Base-by-base conservation (phyloP, 2,113 vertebrate genomes). In the Gorsachius goisagi region DNA sequence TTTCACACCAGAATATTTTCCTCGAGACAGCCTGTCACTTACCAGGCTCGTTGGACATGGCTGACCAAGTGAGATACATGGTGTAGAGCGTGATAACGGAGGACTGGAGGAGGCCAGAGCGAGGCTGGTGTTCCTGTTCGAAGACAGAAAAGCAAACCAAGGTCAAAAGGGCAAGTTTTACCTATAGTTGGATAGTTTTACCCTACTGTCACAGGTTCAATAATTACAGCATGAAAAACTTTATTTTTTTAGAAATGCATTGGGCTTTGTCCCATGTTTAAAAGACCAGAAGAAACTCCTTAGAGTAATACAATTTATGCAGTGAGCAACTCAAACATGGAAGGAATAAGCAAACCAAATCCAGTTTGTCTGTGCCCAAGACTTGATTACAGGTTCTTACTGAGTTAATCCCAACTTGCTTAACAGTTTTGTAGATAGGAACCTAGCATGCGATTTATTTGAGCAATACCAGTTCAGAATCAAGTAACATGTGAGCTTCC, bases 51-150 rank as follows among this genome's bases (percentile, higher is more conserved):
- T 99, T 99, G 84, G 98, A 98, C 98, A 99, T 99, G 85, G 99
- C 99, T 53, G 99, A 99, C 99, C 99, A 99, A 5, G 99, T 99
- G 90, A 99, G 98, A 89, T 99, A 99, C 97, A 99, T 98, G 85
- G 99, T 99, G 91, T 99, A 99, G 44, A 99, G 93, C 1, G 99
- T 99, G 96, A 99, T 99, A 89, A 99, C 47, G 28, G 99, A 99
- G 20, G 99, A 99, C 98, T 99, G 99, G 3, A 99, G 98, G 35
- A 99, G 99, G 91, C 99, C 99, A 27, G 99, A 99, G 37, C 62
- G 97, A 56, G 99, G 97, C 58, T 99, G 98, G 90, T 97, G 92
- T 72, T 99, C 99, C 99, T 99, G 77, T 39, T 53, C 28, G 96
- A 74, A 95, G 58, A 96, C 55, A 97, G 32, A 87, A 90, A 2